Evolutionary conservation across 2,797 vertebrate genomes (phyloP), one percentile per base, ranked within the genome.

Genomic region (Neostethus bicornis): DNA sequence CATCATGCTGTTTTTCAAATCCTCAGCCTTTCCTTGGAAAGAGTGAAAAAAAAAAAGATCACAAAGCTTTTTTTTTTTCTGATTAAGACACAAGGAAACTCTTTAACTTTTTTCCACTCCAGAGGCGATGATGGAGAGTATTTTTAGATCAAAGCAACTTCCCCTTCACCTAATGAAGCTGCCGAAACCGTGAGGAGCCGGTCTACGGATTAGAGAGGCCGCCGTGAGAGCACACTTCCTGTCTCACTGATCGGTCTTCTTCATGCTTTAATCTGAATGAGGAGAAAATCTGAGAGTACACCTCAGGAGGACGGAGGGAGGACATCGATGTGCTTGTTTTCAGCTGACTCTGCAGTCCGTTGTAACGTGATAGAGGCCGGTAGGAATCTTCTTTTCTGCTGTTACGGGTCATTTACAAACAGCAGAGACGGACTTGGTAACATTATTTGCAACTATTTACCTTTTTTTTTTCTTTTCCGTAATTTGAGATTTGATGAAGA

Each of bases 91-190:
- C 46, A 54, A 57, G 71, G 46, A 86, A 84, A 75, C 81, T 86
- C 73, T 84, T 80, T 79, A 85, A 86, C 80, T 77, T 83, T 81
- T n/a, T 75, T 75, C 56, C 73, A 73, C 77, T 88, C 79, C 73
- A 75, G 76, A 79, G 82, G 81, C 67, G 21, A 71, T 59, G 76
- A 67, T 62, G 64, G 41, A 66, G 59, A 55, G 43, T 85, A 91
- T 90, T 86, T 91, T 89, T 90, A 90, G 89, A 91, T 91, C 86
- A 92, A 91, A 91, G 85, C 75, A 57, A 12, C 56, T 25, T 23
- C 61, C 61, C 54, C 67, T 47, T 66, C 77, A 77, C 83, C 81
- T 87, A 90, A 90, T 87, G 88, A 89, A 89, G 81, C 81, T 75
- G 83, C 82, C 70, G 51, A 75, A 72, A 79, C 82, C 65, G 71